Base-by-base conservation (phyloP, 2,113 vertebrate species). In the Rhea pennata region DNA sequence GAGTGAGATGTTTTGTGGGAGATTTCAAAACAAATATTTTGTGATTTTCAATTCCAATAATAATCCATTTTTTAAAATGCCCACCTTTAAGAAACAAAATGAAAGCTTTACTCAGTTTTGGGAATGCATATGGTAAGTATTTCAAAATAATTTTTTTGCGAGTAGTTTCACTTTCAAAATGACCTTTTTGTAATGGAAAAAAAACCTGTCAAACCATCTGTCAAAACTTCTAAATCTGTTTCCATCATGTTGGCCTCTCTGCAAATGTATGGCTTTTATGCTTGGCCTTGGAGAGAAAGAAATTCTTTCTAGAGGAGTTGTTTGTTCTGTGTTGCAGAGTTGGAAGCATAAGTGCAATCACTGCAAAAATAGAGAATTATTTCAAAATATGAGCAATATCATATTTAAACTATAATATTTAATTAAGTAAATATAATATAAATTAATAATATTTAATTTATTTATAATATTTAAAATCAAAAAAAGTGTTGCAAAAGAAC, bases 91-190 rank as follows among this genome's bases (percentile, higher is more conserved):
- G 14, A 31, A 81, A 27, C 7, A 75, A 74, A 84, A 79, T 22
- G 0, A 73, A 21, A 85, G 5, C 4, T 64, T 88, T 54, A 1
- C 2, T 88, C 23, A 24, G 0, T 69, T 69, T 90, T 4, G 10
- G 13, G 22, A 88, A 61, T 26, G 6, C 7, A 21, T 51, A 20
- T 48, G 8, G 23, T 31, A 77, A 53, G 2, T 44, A 80, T 66
- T 62, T 8, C 15, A 88, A 71, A 56, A 16, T 44, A 27, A 29
- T 33, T 33, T 6, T 6, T 77, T 84, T 70, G 5, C 53, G 31
- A 23, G 19, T 77, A 78, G 10, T n/a, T 72, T 61, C 31, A 69
- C 12, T 4, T 53, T 89, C 8, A 81, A 90, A 71, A 50, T 40
- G 5, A 5, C 4, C 7, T 39, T 66, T 58, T 29, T 33, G 2